Conservation (phyloP, 2,113 vertebrate genomes). For the Nothobranchius furzeri region DNA sequence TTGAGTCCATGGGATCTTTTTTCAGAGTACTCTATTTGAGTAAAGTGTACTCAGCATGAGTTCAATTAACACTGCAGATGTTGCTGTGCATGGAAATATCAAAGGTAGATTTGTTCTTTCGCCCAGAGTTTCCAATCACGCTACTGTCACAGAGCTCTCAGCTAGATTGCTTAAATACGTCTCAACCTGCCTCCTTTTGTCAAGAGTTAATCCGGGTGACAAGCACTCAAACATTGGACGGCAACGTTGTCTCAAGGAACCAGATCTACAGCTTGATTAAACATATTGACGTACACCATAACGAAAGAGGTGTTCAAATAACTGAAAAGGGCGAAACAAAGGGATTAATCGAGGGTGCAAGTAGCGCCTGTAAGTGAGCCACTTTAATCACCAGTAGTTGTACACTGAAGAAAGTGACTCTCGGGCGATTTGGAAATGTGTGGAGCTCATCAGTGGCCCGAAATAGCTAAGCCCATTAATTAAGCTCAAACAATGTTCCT, state of each 20-base stretch:
- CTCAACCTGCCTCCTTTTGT: slow-evolving; percentile 65
- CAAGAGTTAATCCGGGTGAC: slow-evolving; percentile 66
- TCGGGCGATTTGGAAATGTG: slow-evolving; percentile 69
- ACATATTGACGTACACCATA: not conserved
- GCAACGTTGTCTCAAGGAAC: slow-evolving; percentile 18
- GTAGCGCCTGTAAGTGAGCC: slow-evolving; percentile 40
- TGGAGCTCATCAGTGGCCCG: slow-evolving; percentile 68
- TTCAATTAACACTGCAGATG: too few species aligned
- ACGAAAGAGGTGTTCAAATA: slow-evolving; percentile 2
- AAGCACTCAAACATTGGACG: slow-evolving; percentile 22
- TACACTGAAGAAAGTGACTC: slow-evolving; percentile 65
- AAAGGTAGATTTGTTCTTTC: slow-evolving; percentile 46
- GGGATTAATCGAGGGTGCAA: not conserved
- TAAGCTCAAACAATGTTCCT: slow-evolving; percentile 79
- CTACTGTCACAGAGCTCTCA: slow-evolving; percentile 55
- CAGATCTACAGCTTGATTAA: slow-evolving; percentile 9
- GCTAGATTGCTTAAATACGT: slow-evolving; percentile 57
- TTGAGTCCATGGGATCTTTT: too few species aligned
- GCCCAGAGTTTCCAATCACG: slow-evolving; percentile 55
- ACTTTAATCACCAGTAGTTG: slow-evolving; percentile 67
- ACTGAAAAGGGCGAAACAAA: slow-evolving; percentile 2
- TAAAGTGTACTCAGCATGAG: too few species aligned
- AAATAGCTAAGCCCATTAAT: slow-evolving; percentile 79
- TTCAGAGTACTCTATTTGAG: too few species aligned
- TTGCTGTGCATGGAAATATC: slow-evolving; percentile 15